These are phyloP conservation scores for Busseola fusca DNA, from an alignment of 2,888 invertebrate species.

Conservation along the genomic window DNA sequence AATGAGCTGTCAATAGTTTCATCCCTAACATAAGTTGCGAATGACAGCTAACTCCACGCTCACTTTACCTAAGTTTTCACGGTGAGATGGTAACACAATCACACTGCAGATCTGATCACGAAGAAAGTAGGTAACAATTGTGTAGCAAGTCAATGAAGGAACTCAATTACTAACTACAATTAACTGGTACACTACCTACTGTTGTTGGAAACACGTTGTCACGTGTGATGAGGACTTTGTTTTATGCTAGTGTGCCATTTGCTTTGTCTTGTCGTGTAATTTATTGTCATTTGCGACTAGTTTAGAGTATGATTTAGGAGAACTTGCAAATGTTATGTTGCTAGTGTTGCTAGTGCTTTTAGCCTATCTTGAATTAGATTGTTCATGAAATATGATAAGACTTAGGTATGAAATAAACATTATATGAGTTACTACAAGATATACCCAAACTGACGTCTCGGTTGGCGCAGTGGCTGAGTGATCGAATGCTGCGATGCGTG, in stretches of 20 bases:
- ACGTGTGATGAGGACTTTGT: constrained; percentile 9
- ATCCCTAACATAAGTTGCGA: too few relatives aligned
- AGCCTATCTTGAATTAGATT: background rate
- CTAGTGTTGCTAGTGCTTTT: background rate
- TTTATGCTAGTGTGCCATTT: constrained; percentile 22
- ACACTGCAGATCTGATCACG: background rate
- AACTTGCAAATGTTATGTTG: background rate
- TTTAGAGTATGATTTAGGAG: constrained; percentile 3
- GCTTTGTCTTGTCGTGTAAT: constrained; percentile 29
- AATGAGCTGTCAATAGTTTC: too few relatives aligned
- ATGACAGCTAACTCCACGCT: too few relatives aligned
- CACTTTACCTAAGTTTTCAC: too few relatives aligned
- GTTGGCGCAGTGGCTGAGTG: too few relatives aligned
- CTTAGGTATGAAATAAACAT: background rate
- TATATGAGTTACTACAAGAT: background rate
- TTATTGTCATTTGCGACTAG: constrained; percentile 22
- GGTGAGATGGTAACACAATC: too few relatives aligned
- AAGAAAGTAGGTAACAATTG: constrained; percentile 25
- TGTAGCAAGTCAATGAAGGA: constrained; percentile 37
- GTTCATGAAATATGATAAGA: background rate
- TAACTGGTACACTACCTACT: constrained; percentile 36
- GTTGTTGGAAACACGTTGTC: constrained; percentile 14
- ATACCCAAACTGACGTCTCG: too few relatives aligned
- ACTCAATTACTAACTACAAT: constrained; percentile 40
- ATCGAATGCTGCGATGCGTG: too few relatives aligned